Evolutionary conservation across 2,888 invertebrate genomes (phyloP), one percentile per base, ranked within the genome.

Genomic region (Harpagoxenus sublaevis): DNA sequence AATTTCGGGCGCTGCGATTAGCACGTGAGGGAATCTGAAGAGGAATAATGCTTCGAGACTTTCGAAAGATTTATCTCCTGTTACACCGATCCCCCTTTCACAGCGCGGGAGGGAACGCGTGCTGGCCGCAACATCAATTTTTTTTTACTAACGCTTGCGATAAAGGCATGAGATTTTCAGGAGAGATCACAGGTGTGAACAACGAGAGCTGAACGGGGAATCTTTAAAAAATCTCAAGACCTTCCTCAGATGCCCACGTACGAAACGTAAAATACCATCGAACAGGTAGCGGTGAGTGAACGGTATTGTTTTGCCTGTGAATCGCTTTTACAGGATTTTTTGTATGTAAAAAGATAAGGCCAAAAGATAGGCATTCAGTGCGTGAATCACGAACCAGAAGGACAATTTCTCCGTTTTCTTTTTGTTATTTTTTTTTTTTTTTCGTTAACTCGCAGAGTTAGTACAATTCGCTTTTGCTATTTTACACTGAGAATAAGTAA

Each of bases 361-460:
- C 93, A 92, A 92, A 94, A 93, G 91, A 88, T 94, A 94, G 93
- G 92, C 93, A 86, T 93, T 91, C 84, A 81, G 79, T 88, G 84
- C 89, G 88, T 89, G 87, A 89, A 89, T 89, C 85, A 87, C 86
- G 86, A 91, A 84, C 91, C 78, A 87, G 83, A 91, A 88, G 89
- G 88, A 86, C 79, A 87, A 89, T 83, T 68, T 66, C 45, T 65
- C 31, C 15, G 4, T 42, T 65, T 4, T 57, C 28, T 45, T 88
- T 51, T 35, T 53, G 23, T 18, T 23, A n/a, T n/a, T n/a, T n/a
- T n/a, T 51, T 62, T 51, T 51, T 35, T 35, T 18, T 71, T 81
- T 81, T 70, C 60, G 71, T 57, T 88, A 77, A 84, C 83, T 74
- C 84, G 87, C 90, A 88, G 86, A 74, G 87, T 90, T 85, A 87